A percentile compares a stretch with the other conserved stretches of the same genome.
These are phyloP conservation scores for Hypomecis atomaria DNA, from an alignment of 2,888 invertebrate genomes.

Conservation along the genomic window DNA sequence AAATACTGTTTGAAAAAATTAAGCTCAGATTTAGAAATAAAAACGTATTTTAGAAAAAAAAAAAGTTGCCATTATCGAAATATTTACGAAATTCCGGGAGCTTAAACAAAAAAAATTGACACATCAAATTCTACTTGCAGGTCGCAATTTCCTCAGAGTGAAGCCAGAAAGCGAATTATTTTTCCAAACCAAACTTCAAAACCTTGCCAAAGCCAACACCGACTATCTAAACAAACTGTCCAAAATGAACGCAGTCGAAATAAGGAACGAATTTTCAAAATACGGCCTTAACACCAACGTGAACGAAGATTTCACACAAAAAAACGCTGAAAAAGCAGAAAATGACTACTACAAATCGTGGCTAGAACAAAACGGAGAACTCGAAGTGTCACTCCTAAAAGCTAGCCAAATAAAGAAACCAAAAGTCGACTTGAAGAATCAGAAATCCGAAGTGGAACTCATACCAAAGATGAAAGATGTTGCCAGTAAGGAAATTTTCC, in stretches of 20 bases:
- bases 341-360: constrained; percentile 80
- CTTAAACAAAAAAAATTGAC: too few relatives aligned
- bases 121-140: constrained; percentile 52
- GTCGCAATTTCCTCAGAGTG: constrained; percentile 65
- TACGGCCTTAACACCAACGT: constrained; percentile 71
- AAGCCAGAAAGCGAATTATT: constrained; percentile 78
- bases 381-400: constrained; percentile 76
- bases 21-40: too few relatives aligned
- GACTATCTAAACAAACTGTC: constrained; percentile 71
- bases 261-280: constrained; percentile 73
- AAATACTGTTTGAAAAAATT: too few relatives aligned
- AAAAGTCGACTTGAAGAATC: constrained; percentile 58
- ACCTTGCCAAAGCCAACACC: constrained; percentile 68
- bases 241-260: constrained; percentile 73
- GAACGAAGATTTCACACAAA: constrained; percentile 58
- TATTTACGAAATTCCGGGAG: too few relatives aligned
- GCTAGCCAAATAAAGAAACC: constrained; percentile 68
- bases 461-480: constrained; percentile 70
- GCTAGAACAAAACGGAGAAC: constrained; percentile 79
- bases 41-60: too few relatives aligned
- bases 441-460: constrained; percentile 74
- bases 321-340: constrained; percentile 61
- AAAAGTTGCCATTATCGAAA: too few relatives aligned
- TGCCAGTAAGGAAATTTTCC: constrained; percentile 58
- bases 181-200: constrained; percentile 73